Conservation (phyloP, 2,888 invertebrate species). For the Oscheius myriophilus region DNA sequence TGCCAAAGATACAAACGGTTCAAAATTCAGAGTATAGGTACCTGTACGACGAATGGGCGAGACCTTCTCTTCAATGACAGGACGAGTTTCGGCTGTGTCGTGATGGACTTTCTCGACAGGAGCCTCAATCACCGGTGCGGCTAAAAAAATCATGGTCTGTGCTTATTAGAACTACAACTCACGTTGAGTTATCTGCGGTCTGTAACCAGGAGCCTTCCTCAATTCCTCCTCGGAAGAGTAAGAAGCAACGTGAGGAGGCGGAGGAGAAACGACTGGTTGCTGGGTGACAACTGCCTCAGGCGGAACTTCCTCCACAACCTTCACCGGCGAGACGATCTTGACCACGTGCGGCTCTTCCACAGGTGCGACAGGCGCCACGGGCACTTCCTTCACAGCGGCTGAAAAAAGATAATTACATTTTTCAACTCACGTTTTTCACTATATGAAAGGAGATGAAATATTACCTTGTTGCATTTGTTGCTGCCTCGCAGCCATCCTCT, state of each 20-base stretch:
- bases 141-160: too few relatives aligned
- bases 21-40: too few relatives aligned
- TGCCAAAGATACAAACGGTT: too few relatives aligned
- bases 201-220: constrained; percentile 73
- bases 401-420: neutral
- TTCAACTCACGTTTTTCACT: too few relatives aligned
- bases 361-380: constrained; percentile 21
- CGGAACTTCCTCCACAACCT: constrained; percentile 14
- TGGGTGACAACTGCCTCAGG: neutral
- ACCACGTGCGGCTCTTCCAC: neutral
- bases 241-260: neutral
- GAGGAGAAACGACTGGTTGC: constrained; percentile 9
- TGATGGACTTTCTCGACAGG: too few relatives aligned
- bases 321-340: neutral
- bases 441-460: too few relatives aligned
- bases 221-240: constrained; percentile 55
- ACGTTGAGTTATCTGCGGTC: constrained; percentile 37
- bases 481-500: constrained; percentile 78
- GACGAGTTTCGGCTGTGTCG: too few relatives aligned
- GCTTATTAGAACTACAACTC: too few relatives aligned
- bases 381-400: neutral
- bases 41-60: too few relatives aligned
- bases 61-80: too few relatives aligned
- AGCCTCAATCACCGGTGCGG: too few relatives aligned
- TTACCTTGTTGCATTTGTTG: constrained; percentile 61